Evolutionary conservation across 2,888 invertebrate genomes (phyloP), one percentile per base, ranked within the genome.

Genomic region (Hofmannophila pseudospretella): DNA sequence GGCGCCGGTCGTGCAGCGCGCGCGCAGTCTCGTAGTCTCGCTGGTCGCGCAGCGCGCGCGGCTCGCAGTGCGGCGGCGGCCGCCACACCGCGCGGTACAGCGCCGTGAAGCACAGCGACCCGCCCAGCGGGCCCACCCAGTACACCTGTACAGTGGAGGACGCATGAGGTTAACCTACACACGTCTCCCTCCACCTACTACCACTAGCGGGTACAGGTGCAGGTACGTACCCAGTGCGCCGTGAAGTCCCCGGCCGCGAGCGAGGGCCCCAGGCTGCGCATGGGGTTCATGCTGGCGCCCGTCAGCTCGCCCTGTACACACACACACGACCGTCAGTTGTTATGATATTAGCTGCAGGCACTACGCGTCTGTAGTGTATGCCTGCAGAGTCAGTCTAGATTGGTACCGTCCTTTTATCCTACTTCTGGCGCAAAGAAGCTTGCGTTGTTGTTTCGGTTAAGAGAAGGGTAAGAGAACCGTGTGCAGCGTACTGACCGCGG

Each of bases 221-320:
- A 9, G 5, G 5, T 26, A 51, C 81, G 79, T 58, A 92, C 89
- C 94, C 94, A 94, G 59, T 94, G 93, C 23, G 52, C 43, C 2
- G 44, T 36, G 89, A 92, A 94, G 50, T 86, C 72, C 4, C 82
- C 87, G 53, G 89, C 90, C 75, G 90, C 88, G 9, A 94, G 66
- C 16, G 94, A 94, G 1, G 94, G 94, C 4, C 88, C 94, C 42
- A 94, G 89, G 44, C 90, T 89, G 47, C 93, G 89, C 33, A 89
- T 91, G 1, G 93, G 93, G 68, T 93, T 93, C 89, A 93, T 88
- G 62, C 91, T 90, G 57, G 90, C 92, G 16, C 92, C 92, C 2
- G 94, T 93, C 54, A 89, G 88, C 25, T 90, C 89, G 4, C 90
- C 91, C 94, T 94, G 69, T 3, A n/a, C 16, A 29, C 14, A 29